Percentiles rank a stretch among this genome's conserved stretches.
phyloP scores from a whole-genome alignment of 2,113 vertebrate genomes.

The Phainopepla nitens region DNA sequence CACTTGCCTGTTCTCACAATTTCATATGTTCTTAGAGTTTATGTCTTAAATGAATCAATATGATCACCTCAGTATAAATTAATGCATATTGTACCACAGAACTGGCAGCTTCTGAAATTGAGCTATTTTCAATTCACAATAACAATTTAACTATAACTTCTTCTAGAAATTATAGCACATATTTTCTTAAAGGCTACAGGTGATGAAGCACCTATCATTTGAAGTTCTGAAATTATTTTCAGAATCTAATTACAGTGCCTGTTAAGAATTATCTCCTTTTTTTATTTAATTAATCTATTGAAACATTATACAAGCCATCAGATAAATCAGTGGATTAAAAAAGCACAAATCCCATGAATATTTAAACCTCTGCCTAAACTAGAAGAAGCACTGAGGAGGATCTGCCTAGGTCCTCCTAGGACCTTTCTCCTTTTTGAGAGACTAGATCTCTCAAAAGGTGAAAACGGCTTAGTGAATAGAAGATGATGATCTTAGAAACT shows the following conservation, averaged over 20 bases:
- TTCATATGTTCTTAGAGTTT: neutral
- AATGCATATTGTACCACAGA: neutral
- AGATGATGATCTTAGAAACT: neutral
- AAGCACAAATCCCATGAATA: neutral
- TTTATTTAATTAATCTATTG: no score
- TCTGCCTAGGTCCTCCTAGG: neutral
- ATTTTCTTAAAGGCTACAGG: neutral
- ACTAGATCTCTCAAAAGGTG: neutral
- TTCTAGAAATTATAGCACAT: neutral
- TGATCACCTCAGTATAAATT: neutral
- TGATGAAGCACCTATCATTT: neutral
- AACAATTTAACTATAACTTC: neutral
- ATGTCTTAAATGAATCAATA: neutral
- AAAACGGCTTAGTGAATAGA: neutral
- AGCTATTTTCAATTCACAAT: neutral
- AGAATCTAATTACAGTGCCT: neutral
- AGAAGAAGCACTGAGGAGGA: neutral
- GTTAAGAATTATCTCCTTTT: neutral
- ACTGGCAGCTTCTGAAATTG: neutral
- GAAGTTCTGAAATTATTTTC: neutral
- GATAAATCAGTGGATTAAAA: neutral
- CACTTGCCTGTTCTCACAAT: neutral
- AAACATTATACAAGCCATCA: neutral
- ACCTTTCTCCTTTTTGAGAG: neutral
- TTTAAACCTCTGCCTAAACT: neutral